Percentiles rank a stretch among this genome's conserved stretches.
These are phyloP conservation scores for Formicarius rufipectus DNA, from an alignment of 2,113 vertebrate species.

Conservation along the genomic window DNA sequence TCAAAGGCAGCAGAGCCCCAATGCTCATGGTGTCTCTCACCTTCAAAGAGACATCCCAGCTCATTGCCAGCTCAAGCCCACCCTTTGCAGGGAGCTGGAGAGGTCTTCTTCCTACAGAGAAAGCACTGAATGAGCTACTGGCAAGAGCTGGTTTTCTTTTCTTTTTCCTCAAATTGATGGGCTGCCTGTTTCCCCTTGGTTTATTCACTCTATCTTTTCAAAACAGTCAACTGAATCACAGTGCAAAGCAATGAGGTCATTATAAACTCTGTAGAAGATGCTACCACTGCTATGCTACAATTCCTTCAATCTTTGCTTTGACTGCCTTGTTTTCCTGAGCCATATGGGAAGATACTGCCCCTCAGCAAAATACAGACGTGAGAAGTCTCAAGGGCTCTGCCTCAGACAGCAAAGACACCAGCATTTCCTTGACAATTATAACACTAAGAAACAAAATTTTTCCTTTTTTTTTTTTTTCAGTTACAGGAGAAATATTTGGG, in stretches of 20 bases:
- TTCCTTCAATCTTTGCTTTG: neutral
- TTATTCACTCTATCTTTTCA: neutral
- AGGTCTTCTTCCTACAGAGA: neutral
- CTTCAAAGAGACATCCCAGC: fast-evolving
- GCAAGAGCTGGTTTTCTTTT: neutral
- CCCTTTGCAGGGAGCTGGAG: neutral
- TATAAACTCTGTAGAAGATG: neutral
- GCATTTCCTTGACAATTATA: neutral
- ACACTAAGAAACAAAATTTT: neutral
- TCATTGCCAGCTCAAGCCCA: neutral
- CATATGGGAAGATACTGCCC: neutral
- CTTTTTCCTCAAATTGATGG: neutral
- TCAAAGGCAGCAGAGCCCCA: neutral
- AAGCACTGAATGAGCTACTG: neutral
- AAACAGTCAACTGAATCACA: neutral
- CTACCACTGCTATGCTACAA: neutral
- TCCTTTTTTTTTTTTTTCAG: neutral
- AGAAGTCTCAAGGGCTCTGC: neutral
- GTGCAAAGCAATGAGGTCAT: neutral
- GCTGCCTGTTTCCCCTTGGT: neutral
- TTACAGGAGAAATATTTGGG: neutral
- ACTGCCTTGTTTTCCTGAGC: constrained; percentile 10
- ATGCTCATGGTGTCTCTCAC: neutral
- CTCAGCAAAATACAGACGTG: neutral
- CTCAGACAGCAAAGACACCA: neutral